Conservation (phyloP, 2,113 vertebrate genomes). For the Dunckerocampus dactyliophorus region DNA sequence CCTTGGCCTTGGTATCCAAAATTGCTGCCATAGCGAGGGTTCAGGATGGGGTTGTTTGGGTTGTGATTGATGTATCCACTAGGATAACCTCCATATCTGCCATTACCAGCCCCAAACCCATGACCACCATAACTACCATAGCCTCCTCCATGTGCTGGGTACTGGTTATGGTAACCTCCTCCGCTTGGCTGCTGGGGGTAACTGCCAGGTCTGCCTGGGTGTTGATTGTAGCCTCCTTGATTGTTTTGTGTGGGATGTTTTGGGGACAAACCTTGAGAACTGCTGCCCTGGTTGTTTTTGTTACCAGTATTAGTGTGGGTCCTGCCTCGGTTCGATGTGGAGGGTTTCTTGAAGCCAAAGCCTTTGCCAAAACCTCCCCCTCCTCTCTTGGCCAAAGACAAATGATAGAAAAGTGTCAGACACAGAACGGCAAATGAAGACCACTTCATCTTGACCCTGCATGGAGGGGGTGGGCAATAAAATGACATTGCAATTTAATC, state of each 20-base stretch:
- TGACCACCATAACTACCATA: background rate
- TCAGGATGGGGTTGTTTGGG: slow-evolving; percentile 66
- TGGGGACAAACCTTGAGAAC: slow-evolving; percentile 25
- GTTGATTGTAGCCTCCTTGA: slow-evolving; percentile 4
- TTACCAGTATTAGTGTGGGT: slow-evolving; percentile 7
- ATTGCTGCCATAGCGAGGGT: slow-evolving; percentile 62
- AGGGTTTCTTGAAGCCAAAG: slow-evolving; percentile 3
- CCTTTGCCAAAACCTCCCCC: slow-evolving; percentile 14
- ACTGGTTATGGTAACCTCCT: slow-evolving; percentile 9
- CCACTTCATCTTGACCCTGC: slow-evolving; percentile 46
- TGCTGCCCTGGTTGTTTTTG: slow-evolving; percentile 25
- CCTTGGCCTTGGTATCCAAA: slow-evolving; percentile 52
- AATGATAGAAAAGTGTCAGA: slow-evolving; percentile 37
- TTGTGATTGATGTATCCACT: slow-evolving; percentile 62
- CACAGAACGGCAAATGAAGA: slow-evolving; percentile 18
- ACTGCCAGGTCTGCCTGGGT: slow-evolving; percentile 19
- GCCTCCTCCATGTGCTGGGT: slow-evolving; percentile 30
- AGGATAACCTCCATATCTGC: slow-evolving; percentile 27
- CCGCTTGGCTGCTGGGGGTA: slow-evolving; percentile 31
- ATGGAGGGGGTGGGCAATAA: background rate
- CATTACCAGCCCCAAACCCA: slow-evolving; percentile 15
- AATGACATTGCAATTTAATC: background rate
- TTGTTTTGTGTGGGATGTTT: slow-evolving; percentile 27
- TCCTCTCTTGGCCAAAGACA: slow-evolving; percentile 33
- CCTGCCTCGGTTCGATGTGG: background rate